Percentiles rank a stretch among this genome's conserved stretches.
These are phyloP conservation scores for Monopis laevigella DNA, from an alignment of 2,888 invertebrate species.

Conservation along the genomic window DNA sequence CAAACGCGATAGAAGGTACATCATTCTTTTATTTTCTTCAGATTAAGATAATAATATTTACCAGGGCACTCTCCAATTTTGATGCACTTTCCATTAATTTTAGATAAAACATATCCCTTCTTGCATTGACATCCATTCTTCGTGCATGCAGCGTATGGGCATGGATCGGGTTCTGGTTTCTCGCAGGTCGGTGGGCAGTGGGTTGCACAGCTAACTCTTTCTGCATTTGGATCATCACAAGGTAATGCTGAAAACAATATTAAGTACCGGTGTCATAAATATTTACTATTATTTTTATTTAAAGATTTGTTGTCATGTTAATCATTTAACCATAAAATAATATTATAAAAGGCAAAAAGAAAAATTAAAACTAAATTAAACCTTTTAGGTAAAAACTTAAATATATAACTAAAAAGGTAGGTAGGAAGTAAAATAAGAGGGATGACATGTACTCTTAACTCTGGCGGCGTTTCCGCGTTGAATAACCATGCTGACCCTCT, in stretches of 20 bases:
- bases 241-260: neutral
- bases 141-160: conserved; percentile 21
- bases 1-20: too few species aligned
- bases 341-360: too few species aligned
- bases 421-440: too few species aligned
- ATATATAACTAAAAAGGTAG: too few species aligned
- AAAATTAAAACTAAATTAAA: too few species aligned
- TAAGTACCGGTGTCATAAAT: neutral
- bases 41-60: conserved; percentile 8
- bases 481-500: too few species aligned
- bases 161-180: conserved; percentile 23
- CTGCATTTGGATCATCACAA: conserved; percentile 25
- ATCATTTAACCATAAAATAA: too few species aligned
- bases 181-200: conserved; percentile 30
- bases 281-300: neutral
- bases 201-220: conserved; percentile 23
- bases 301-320: too few species aligned
- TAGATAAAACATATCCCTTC: conserved; percentile 25
- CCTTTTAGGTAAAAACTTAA: too few species aligned
- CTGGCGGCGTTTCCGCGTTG: too few species aligned
- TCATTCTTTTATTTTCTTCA: too few species aligned
- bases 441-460: too few species aligned
- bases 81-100: conserved; percentile 25
- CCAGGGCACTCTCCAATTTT: conserved; percentile 26
- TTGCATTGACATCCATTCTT: conserved; percentile 30